Conservation (phyloP, 2,797 vertebrate species). For the Holocentrus rufus region DNA sequence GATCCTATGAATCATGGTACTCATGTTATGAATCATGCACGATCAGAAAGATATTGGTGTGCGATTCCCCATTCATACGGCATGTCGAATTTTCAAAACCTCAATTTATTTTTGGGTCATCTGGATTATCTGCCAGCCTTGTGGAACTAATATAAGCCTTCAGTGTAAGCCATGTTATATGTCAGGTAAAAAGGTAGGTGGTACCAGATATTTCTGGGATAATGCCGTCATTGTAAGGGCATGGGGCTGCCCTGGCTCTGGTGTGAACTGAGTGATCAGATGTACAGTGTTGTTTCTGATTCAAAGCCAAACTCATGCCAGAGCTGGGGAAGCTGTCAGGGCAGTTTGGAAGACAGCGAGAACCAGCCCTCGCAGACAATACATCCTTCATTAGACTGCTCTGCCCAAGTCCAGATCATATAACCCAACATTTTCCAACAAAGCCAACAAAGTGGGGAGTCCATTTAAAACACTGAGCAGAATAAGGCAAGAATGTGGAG, state of each 20-base stretch:
- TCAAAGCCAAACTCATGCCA: constrained; percentile 64
- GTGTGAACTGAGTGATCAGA: constrained; percentile 36
- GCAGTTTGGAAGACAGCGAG: constrained; percentile 45
- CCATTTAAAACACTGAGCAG: constrained; percentile 40
- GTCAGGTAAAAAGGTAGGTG: background rate
- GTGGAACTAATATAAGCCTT: too few relatives aligned
- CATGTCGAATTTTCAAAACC: background rate
- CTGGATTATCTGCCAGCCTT: background rate
- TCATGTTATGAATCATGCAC: constrained; percentile 13
- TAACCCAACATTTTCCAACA: constrained; percentile 72
- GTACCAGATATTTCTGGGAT: constrained; percentile 31
- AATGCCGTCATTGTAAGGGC: constrained; percentile 48
- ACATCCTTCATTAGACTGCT: constrained; percentile 62
- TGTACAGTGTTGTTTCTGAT: constrained; percentile 65
- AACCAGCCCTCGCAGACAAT: constrained; percentile 50
- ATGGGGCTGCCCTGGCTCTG: constrained; percentile 2
- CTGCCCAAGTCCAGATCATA: constrained; percentile 66
- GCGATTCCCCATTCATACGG: background rate
- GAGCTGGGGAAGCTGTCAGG: constrained; percentile 50
- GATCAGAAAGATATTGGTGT: too few relatives aligned
- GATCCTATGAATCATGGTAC: constrained; percentile 59
- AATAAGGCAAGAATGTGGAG: constrained; percentile 36
- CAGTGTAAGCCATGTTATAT: background rate
- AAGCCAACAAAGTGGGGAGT: constrained; percentile 29
- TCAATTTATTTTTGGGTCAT: background rate